A percentile compares a stretch with the other conserved stretches of the same genome.
Evolutionary conservation across 2,797 vertebrate species (phyloP).

Genomic region (Sebastes diploproa): DNA sequence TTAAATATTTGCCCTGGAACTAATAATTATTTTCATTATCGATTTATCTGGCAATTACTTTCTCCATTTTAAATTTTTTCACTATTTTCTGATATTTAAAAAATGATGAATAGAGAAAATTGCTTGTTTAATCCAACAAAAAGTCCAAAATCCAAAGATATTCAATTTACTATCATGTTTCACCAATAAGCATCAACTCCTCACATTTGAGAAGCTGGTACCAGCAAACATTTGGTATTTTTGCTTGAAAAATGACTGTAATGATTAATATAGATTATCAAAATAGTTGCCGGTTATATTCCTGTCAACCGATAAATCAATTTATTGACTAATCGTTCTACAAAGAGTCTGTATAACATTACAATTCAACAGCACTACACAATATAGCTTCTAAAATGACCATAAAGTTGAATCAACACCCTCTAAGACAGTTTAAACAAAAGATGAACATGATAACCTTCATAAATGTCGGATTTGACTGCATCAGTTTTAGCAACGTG

Average conservation of each 20-base stretch:
- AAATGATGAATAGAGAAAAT: fast-evolving
- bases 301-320: neutral
- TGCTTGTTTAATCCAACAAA: too few relatives aligned
- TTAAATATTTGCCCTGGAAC: neutral
- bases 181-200: neutral
- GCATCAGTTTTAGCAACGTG: neutral
- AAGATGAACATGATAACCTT: neutral
- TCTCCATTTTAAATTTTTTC: neutral
- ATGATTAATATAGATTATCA: neutral
- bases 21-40: neutral
- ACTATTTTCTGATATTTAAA: neutral
- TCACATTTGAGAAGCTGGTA: neutral
- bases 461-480: neutral
- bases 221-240: too few relatives aligned
- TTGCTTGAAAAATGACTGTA: neutral
- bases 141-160: too few relatives aligned
- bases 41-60: neutral
- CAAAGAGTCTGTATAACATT: neutral
- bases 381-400: fast-evolving
- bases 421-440: fast-evolving
- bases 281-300: neutral
- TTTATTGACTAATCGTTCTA: neutral
- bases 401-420: neutral
- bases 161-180: neutral
- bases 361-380: neutral